Conservation (phyloP, 1,140 invertebrate species). For the Odontomachus brunneus region DNA sequence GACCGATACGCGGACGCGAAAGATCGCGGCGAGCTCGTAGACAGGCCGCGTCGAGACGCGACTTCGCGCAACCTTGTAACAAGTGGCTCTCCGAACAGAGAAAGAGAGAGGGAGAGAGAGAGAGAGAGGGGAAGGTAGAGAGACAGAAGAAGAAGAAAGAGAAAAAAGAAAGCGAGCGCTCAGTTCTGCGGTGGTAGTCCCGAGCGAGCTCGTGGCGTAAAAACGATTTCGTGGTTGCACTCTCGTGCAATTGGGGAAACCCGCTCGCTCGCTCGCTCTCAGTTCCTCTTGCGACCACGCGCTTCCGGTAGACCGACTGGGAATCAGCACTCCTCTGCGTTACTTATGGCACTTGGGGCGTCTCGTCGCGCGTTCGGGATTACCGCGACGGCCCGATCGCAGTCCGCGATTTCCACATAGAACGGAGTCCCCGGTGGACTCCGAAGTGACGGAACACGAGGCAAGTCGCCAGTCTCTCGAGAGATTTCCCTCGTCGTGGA, state of each 20-base stretch:
- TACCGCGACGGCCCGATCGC: neutral
- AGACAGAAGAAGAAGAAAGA: no score
- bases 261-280: neutral
- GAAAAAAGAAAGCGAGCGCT: neutral
- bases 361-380: neutral
- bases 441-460: constrained; percentile 1
- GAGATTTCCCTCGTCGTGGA: constrained; percentile 7
- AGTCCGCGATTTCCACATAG: neutral
- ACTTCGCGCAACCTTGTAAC: neutral
- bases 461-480: neutral
- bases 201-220: no score
- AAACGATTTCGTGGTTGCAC: neutral
- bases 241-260: neutral
- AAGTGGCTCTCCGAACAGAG: neutral
- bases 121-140: no score
- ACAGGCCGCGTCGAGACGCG: neutral
- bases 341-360: constrained; percentile 6
- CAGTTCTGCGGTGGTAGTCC: constrained; percentile 6
- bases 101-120: no score
- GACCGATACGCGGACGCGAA: neutral
- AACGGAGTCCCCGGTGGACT: neutral
- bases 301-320: neutral
- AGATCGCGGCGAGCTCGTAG: neutral
- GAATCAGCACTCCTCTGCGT: constrained; percentile 1
- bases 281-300: neutral